Evolutionary conservation across 1,140 invertebrate genomes (phyloP).

Genomic region (Chironomus striatipennis): DNA sequence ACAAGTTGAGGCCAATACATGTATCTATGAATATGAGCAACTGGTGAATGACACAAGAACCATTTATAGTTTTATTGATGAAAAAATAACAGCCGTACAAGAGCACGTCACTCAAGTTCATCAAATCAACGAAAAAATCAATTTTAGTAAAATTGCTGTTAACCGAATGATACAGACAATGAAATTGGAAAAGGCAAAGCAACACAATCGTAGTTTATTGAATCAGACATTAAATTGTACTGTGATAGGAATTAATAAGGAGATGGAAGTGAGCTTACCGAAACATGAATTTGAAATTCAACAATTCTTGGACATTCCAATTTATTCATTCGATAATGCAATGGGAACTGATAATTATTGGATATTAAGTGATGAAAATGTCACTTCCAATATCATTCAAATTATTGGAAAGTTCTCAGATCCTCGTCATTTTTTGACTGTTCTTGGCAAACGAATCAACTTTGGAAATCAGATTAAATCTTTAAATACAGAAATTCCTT

Average conservation of each 20-base stretch:
- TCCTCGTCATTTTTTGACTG: not conserved
- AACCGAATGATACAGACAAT: not conserved
- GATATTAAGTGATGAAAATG: not conserved
- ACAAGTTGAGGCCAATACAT: not conserved
- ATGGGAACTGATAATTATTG: not conserved
- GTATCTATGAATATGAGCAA: not conserved
- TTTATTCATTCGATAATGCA: not conserved
- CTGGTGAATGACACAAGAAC: not conserved
- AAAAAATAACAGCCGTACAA: not conserved
- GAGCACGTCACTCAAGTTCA: not conserved
- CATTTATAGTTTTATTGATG: not conserved
- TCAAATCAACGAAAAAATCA: conserved; percentile 13
- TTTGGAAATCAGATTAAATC: not conserved
- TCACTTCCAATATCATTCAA: not conserved
- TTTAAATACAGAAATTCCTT: not conserved
- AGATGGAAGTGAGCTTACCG: not conserved
- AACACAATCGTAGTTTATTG: not conserved
- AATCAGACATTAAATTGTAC: not conserved
- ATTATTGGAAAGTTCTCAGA: not conserved
- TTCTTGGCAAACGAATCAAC: not conserved
- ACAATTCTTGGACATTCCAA: not conserved
- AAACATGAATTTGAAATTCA: not conserved
- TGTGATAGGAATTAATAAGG: not conserved
- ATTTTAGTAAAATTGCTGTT: not conserved
- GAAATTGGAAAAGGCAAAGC: not conserved